phyloP scores from a whole-genome alignment of 2,888 invertebrate species.

The Drosophila neutralis region DNA sequence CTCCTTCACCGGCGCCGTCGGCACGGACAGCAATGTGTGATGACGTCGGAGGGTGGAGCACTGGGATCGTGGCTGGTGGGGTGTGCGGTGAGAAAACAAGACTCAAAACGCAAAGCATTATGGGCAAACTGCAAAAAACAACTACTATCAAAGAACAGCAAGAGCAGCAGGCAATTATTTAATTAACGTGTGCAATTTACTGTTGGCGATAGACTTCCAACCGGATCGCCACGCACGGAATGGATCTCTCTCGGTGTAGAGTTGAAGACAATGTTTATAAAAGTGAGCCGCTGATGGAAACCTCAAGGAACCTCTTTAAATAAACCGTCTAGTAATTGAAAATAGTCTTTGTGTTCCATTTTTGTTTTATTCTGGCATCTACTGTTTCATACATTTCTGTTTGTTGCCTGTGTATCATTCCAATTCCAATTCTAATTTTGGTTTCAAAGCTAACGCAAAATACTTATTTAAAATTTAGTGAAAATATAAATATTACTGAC shows the following conservation, averaged over 20 bases:
- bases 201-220: constrained; percentile 30
- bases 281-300: constrained; percentile 25
- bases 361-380: constrained; percentile 38
- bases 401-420: constrained; percentile 77
- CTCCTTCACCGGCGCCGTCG: constrained; percentile 89
- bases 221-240: constrained; percentile 20
- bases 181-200: constrained; percentile 66
- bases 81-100: constrained; percentile 77
- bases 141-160: constrained; percentile 27
- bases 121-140: constrained; percentile 54
- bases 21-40: constrained; percentile 89
- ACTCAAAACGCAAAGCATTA: constrained; percentile 69
- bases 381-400: constrained; percentile 43
- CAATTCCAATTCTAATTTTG: constrained; percentile 43
- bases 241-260: constrained; percentile 49
- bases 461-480: constrained; percentile 57
- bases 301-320: constrained; percentile 46
- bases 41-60: constrained; percentile 43
- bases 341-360: constrained; percentile 44
- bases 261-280: constrained; percentile 36
- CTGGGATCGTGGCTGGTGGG: constrained; percentile 40
- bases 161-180: constrained; percentile 29
- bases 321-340: constrained; percentile 44
- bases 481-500: constrained; percentile 44
- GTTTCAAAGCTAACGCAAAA: constrained; percentile 32